These are phyloP conservation scores for Aphrophora alni DNA, from an alignment of 2,888 invertebrate genomes.

Conservation along the genomic window DNA sequence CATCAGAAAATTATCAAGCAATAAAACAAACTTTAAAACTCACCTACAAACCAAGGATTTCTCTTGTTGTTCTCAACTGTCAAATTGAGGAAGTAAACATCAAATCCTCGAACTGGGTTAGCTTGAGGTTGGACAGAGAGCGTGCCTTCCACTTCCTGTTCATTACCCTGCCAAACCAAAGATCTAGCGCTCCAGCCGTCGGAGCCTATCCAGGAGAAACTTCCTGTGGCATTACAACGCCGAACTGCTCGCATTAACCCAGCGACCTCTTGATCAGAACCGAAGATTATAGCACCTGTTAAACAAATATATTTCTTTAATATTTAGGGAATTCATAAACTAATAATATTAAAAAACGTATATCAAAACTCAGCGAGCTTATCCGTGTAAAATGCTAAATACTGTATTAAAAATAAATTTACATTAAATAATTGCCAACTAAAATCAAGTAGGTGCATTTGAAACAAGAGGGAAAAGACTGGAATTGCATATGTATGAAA, in stretches of 20 bases:
- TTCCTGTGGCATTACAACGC: slow-evolving; percentile 83
- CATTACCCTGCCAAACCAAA: slow-evolving; percentile 66
- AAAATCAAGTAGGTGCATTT: too few relatives aligned
- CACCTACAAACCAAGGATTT: slow-evolving; percentile 96
- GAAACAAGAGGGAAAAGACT: too few relatives aligned
- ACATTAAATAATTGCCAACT: too few relatives aligned
- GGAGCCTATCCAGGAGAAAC: slow-evolving; percentile 95
- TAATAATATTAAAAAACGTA: too few relatives aligned
- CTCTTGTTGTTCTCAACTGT: slow-evolving; percentile 86
- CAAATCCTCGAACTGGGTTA: slow-evolving; percentile 85
- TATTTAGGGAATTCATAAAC: too few relatives aligned
- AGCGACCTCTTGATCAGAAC: slow-evolving; percentile 96
- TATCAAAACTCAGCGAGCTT: too few relatives aligned
- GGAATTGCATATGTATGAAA: too few relatives aligned
- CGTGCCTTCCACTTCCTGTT: slow-evolving; percentile 89
- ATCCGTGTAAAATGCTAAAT: too few relatives aligned
- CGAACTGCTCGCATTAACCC: slow-evolving; percentile 93
- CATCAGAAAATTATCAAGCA: too few relatives aligned
- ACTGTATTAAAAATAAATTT: too few relatives aligned
- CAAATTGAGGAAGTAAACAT: slow-evolving; percentile 82
- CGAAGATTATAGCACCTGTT: slow-evolving; percentile 92
- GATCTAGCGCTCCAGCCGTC: slow-evolving; percentile 89
- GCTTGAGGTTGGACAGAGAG: slow-evolving; percentile 94
- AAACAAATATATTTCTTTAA: too few relatives aligned
- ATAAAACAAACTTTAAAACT: too few relatives aligned